phyloP scores from a whole-genome alignment of 2,888 invertebrate genomes.

The Chaitophorus viminalis region DNA sequence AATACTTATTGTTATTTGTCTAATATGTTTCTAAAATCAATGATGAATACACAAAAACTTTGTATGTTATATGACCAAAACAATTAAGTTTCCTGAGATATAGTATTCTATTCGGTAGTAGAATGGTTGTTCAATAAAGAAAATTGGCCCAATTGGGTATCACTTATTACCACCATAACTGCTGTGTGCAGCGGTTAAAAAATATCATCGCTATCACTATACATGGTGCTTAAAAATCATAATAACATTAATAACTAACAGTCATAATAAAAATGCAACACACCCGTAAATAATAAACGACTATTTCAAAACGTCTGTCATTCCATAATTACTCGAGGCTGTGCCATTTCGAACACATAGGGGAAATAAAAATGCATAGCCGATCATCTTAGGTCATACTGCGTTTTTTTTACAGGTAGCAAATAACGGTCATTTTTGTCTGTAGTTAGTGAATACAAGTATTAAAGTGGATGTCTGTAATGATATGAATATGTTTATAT shows the following conservation, averaged over 20 bases:
- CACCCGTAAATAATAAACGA: conserved; percentile 2
- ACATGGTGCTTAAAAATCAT: neutral
- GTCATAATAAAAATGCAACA: neutral
- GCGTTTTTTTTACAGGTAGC: neutral
- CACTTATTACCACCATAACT: no score
- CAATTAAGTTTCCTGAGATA: neutral
- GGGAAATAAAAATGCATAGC: neutral
- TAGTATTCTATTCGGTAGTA: no score
- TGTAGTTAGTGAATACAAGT: neutral
- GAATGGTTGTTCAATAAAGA: no score
- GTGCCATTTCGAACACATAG: neutral
- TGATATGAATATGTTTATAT: no score
- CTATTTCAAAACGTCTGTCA: neutral
- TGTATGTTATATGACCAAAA: neutral
- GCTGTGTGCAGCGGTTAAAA: neutral
- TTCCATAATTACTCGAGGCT: neutral
- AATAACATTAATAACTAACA: no score
- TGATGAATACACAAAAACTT: neutral
- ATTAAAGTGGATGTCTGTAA: neutral
- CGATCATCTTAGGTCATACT: neutral
- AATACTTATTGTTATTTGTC: neutral
- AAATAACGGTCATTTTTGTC: conserved; percentile 21
- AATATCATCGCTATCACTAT: neutral
- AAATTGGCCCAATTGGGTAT: no score
- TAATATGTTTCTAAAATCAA: neutral